Conservation (phyloP, 2,797 vertebrate genomes). For the Poecile montanus region DNA sequence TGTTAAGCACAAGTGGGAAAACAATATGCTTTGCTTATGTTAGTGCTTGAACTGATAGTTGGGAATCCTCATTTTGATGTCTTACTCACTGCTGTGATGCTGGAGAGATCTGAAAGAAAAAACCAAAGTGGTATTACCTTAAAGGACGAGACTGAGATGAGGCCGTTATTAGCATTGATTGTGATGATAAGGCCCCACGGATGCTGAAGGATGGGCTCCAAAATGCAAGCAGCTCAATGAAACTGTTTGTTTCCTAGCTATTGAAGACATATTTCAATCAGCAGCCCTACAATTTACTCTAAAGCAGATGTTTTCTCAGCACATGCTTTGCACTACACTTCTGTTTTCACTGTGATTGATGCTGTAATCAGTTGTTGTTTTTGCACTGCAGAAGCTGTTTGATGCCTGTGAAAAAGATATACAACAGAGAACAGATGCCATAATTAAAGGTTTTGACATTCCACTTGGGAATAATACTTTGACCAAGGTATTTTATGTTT, state of each 20-base stretch:
- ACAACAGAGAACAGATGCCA: rapidly evolving
- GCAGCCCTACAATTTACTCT: neutral
- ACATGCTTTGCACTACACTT: neutral
- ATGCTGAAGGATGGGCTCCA: neutral
- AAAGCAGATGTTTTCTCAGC: neutral
- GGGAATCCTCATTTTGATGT: neutral
- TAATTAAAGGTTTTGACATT: neutral
- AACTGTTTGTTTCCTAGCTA: neutral
- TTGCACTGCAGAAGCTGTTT: neutral
- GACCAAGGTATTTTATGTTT: neutral
- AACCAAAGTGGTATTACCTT: neutral
- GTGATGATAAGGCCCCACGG: neutral
- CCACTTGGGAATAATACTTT: rapidly evolving
- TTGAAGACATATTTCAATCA: neutral
- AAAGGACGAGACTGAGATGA: neutral
- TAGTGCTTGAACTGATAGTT: neutral
- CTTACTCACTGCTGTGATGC: neutral
- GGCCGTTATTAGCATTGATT: neutral
- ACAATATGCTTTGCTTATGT: neutral
- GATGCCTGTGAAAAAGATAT: neutral
- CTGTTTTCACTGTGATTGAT: neutral
- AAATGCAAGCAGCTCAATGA: neutral
- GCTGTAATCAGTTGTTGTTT: neutral
- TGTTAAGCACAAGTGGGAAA: neutral
- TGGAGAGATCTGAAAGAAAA: neutral